Base-by-base conservation (phyloP, 2,113 vertebrate species). In the Microcebus lehilahytsara region DNA sequence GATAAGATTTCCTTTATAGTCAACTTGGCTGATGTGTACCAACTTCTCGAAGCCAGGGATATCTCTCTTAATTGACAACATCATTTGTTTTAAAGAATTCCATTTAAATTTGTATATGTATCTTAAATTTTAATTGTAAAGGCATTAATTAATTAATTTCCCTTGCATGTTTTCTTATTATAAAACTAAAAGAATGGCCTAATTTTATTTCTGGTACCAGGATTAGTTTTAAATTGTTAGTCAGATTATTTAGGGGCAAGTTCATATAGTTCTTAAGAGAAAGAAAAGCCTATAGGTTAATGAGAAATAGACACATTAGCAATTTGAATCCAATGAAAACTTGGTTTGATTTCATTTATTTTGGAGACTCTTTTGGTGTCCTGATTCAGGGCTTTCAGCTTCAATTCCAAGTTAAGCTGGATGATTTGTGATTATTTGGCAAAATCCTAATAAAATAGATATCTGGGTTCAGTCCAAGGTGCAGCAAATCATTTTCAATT, bases 401-500 rank as follows among this genome's bases (percentile, higher is more conserved):
- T 71, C 67, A 53, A 1, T 93, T 96, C 37, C 80, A 94, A 95
- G 13, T 83, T 92, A n/a, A 89, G 40, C 72, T 84, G 30, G 22
- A 74, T 89, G 83, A n/a, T 81, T 93, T 83, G 69, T 79, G 40
- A 95, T 96, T 97, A 85, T 79, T 88, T 89, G 37, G 23, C 60
- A 81, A 89, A 96, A 72, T 49, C 7, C 20, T 74, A 79, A 40
- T 20, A 42, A 6, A 88, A 80, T 78, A 9, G 40, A 6, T 81
- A 74, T 46, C 58, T 86, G 23, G 27, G 32, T 74, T 86, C 64
- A 69, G 6, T 75, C 94, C 92, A 95, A 92, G 25, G 32, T 84
- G 19, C 3, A 74, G 34, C 60, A 67, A 77, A 53, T 62, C 71
- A 3, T 94, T 94, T 67, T 83, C 75, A 86, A 14, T 74, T 77